phyloP scores from a whole-genome alignment of 2,797 vertebrate genomes.

The Cephalopachus bancanus region DNA sequence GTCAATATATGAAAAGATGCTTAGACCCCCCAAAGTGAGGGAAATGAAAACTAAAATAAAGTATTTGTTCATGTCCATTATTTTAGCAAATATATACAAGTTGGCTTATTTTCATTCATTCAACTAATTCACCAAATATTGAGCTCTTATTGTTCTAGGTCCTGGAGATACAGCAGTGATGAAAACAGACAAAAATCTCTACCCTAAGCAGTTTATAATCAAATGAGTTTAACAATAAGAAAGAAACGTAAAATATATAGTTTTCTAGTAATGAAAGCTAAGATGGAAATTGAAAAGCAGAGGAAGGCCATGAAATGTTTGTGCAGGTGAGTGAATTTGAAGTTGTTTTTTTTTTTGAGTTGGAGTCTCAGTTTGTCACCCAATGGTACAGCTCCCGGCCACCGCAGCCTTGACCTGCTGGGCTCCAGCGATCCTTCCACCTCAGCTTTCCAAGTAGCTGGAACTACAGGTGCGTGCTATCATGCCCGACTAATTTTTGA shows the following conservation, averaged over 20 bases:
- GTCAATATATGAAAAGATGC: background rate
- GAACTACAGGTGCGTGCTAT: too few relatives aligned
- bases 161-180: background rate
- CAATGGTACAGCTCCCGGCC: too few relatives aligned
- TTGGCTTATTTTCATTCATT: background rate
- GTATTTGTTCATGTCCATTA: background rate
- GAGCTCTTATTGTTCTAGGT: background rate
- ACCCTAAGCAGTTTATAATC: background rate
- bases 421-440: too few relatives aligned
- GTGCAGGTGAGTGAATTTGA: background rate
- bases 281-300: background rate
- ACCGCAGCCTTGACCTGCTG: too few relatives aligned
- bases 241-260: background rate
- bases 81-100: background rate
- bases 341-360: background rate
- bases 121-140: background rate
- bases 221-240: background rate
- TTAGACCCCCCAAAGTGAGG: background rate
- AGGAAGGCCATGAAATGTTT: background rate
- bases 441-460: too few relatives aligned
- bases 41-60: slow-evolving; percentile 17
- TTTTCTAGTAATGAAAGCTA: background rate
- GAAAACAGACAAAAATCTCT: background rate
- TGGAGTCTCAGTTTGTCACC: too few relatives aligned
- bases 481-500: too few relatives aligned